These are phyloP conservation scores for Hycleus cichorii DNA, from an alignment of 1,140 invertebrate species.

Conservation along the genomic window DNA sequence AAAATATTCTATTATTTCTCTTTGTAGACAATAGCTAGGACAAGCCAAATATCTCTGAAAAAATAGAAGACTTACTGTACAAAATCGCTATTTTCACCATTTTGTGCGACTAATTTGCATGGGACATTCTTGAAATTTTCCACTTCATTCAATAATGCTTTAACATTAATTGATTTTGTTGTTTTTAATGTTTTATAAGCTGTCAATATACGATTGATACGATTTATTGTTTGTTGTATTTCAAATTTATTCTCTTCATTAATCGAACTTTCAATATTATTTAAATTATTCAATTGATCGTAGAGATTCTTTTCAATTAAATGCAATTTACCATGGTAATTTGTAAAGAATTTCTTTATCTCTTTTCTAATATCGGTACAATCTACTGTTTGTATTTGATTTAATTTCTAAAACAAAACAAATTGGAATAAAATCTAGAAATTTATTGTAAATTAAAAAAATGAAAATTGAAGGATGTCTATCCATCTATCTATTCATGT, in stretches of 20 bases:
- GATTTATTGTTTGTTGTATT: slow-evolving; percentile 4
- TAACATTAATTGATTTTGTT: slow-evolving; percentile 20
- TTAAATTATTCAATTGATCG: not conserved
- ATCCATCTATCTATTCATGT: slow-evolving; percentile 9
- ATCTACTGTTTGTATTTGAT: slow-evolving; percentile 6
- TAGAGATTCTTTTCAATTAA: slow-evolving; percentile 10
- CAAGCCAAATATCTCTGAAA: no score
- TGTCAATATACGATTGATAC: slow-evolving; percentile 5
- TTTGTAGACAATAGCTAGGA: no score
- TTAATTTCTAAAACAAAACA: slow-evolving; percentile 18
- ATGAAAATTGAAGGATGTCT: not conserved
- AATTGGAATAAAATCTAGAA: not conserved
- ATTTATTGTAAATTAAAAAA: slow-evolving; percentile 1
- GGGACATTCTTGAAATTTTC: slow-evolving; percentile 15
- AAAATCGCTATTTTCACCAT: no score
- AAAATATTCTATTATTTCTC: no score
- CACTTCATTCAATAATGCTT: slow-evolving; percentile 13
- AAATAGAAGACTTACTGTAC: no score
- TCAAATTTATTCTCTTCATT: not conserved
- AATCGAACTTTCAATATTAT: not conserved
- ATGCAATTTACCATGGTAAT: slow-evolving; percentile 19
- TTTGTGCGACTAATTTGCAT: slow-evolving; percentile 7
- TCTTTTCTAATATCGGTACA: slow-evolving; percentile 8
- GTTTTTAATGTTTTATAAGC: not conserved
- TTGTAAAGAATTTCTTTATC: slow-evolving; percentile 18